A percentile compares a stretch with the other conserved stretches of the same genome.
Conservation (phyloP, 1,140 invertebrate genomes). For the Dysdera silvatica region DNA sequence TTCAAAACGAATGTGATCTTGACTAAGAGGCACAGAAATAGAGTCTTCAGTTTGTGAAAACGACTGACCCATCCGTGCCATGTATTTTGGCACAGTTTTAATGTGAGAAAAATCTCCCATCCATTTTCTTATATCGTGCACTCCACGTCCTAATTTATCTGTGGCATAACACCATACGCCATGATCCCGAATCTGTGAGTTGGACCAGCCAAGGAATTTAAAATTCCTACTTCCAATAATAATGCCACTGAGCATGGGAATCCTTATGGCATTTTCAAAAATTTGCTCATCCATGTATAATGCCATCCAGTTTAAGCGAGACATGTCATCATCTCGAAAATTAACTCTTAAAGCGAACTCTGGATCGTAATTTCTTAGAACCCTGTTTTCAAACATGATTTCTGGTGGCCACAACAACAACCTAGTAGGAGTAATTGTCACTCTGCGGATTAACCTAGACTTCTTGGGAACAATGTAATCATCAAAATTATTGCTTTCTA, state of each 20-base stretch:
- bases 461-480: constrained; percentile 32
- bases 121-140: constrained; percentile 31
- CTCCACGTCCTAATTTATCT: constrained; percentile 14
- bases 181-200: constrained; percentile 37
- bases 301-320: constrained; percentile 29
- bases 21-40: not conserved
- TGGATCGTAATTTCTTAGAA: constrained; percentile 35
- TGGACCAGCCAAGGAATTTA: constrained; percentile 34
- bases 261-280: not conserved
- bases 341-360: constrained; percentile 36
- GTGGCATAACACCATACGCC: constrained; percentile 36
- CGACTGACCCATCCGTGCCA: constrained; percentile 38
- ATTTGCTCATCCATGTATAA: constrained; percentile 12
- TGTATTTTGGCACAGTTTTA: constrained; percentile 34
- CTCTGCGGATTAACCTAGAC: constrained; percentile 10
- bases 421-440: constrained; percentile 36
- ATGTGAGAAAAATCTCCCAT: constrained; percentile 36
- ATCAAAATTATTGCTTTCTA: constrained; percentile 19
- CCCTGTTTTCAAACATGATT: constrained; percentile 37
- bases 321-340: constrained; percentile 34
- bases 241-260: constrained; percentile 2
- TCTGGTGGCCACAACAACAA: constrained; percentile 35
- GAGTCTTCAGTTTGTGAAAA: constrained; percentile 34
- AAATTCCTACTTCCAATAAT: constrained; percentile 28
- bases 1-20: not conserved